Base-by-base conservation (phyloP, 2,797 vertebrate genomes). In the Silurus aristotelis region DNA sequence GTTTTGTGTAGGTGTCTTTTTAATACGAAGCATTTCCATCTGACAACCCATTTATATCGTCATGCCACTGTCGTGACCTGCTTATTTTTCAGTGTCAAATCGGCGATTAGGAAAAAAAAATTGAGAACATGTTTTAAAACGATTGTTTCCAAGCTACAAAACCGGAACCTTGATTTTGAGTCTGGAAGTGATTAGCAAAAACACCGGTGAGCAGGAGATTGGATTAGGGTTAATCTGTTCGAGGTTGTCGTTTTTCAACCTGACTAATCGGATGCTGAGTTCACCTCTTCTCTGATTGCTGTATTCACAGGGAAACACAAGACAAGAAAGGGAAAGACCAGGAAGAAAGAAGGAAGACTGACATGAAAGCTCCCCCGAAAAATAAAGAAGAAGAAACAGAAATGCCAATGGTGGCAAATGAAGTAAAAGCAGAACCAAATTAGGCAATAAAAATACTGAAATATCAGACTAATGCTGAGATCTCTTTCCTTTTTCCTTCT, bases 151-250 rank as follows among this genome's bases (percentile, higher is more conserved):
- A 58, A 38, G 68, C 52, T 22, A 61, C 58, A 63, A 52, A 55
- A 82, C 15, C 67, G 52, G 78, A 66, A 67, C 48, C 79, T 56
- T 13, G 8, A 52, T 52, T 81, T 67, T 22, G n/a, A 19, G 75
- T 73, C 43, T 67, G 84, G 46, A 67, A 64, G 72, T 52, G 38
- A 83, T 88, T 88, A 82, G 19, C 61, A 43, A 58, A 67, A 80
- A 75, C 83, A 75, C 83, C 55, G 52, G 78, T 64, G 64, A 84
- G 77, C 77, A 77, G 83, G 27, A 82, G 83, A 85, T 82, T 71
- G 78, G 86, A 84, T 87, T 82, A 84, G 72, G 31, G 60, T 52
- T 82, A 83, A 85, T 87, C 78, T 84, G 6, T 79, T 84, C 46
- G 1, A 81, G 77, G 31, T 84, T 63, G 10, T 56, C 25, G 22